Evolutionary conservation across 2,113 vertebrate genomes (phyloP), one percentile per base, ranked within the genome.

Genomic region (Gadus macrocephalus): DNA sequence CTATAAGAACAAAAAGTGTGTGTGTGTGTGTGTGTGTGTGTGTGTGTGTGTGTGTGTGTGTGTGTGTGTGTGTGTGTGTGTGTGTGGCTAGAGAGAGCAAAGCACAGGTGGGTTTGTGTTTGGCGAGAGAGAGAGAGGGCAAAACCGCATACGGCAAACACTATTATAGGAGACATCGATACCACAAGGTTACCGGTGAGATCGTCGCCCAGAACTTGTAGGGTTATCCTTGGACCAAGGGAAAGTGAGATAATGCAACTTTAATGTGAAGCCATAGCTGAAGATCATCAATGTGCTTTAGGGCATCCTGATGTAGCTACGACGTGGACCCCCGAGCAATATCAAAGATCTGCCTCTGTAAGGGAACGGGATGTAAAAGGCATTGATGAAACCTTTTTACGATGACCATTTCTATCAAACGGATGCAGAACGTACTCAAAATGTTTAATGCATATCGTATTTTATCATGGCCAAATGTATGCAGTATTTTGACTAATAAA

Each of bases 231-330:
- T 16, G n/a, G 6, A 58, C 15, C 55, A 16, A 14, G 53, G 20
- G 53, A 81, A 71, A 77, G 67, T 64, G 58, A 77, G 72, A 75
- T 74, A 70, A 74, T 79, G 64, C 68, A 76, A 71, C 67, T 73
- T 79, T 79, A 79, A 79, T 77, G 64, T 56, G 67, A 70, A 74
- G 70, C 72, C 64, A 77, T 79, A 75, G 69, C 71, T 56, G 68
- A 63, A 72, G 72, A 78, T 70, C 68, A 75, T 77, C 71, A 68
- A 75, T 69, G 66, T 56, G 75, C 75, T 80, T 55, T 42, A n/a
- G 72, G 75, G 72, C 56, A 71, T 64, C 69, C 72, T 68, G 56
- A 63, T 75, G 42, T 76, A 70, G 58, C 71, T 70, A 61, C 64
- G 62, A 73, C 59, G 55, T 69, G 67, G 69, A 17, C 17, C 55